These are phyloP conservation scores for Botia kubotai DNA, from an alignment of 2,797 vertebrate genomes.

Conservation along the genomic window DNA sequence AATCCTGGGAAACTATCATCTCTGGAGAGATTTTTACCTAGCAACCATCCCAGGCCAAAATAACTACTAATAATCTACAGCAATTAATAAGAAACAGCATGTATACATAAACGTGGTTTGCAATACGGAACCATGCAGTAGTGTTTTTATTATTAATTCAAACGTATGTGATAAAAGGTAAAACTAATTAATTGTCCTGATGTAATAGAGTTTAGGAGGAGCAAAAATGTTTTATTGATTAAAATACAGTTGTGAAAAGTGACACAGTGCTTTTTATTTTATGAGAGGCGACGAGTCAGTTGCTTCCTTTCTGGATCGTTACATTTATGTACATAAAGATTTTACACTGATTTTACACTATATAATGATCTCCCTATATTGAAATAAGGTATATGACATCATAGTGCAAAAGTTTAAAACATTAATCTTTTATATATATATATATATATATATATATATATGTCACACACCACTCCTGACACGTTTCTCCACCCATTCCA, in stretches of 20 bases:
- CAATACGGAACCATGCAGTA: too few species aligned
- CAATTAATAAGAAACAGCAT: too few species aligned
- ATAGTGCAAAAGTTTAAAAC: neutral
- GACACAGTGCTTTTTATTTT: conserved; percentile 48
- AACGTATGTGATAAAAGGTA: neutral
- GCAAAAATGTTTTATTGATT: conserved; percentile 41
- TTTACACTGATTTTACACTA: conserved; percentile 57
- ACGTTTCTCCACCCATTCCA: too few species aligned
- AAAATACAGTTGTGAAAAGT: conserved; percentile 24
- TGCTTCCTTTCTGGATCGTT: conserved; percentile 21
- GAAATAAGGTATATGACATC: neutral
- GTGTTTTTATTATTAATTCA: neutral
- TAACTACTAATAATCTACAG: too few species aligned
- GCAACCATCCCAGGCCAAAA: too few species aligned
- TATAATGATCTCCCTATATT: neutral
- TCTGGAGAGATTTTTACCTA: neutral
- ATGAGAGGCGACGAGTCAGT: conserved; percentile 13
- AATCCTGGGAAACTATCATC: conserved; percentile 11
- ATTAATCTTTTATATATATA: neutral
- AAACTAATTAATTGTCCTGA: neutral
- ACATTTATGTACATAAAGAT: conserved; percentile 60
- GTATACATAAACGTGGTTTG: too few species aligned
- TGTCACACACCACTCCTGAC: too few species aligned
- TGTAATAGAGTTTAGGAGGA: neutral
- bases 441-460: too few species aligned